Base-by-base conservation (phyloP, 2,113 vertebrate species). In the Megaceryle torquata region DNA sequence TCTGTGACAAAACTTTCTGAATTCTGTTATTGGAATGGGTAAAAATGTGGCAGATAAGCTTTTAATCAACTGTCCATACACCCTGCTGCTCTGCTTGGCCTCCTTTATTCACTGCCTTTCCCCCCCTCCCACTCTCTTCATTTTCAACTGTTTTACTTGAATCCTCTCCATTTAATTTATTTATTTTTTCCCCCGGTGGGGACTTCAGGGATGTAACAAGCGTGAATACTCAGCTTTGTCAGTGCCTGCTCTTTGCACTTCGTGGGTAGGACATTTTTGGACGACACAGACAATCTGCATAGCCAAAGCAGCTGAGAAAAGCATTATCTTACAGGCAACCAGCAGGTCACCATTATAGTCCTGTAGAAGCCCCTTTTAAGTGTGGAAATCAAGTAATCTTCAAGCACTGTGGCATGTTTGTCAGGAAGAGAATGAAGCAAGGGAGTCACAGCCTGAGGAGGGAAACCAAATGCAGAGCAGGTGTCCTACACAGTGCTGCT, bases 261-360 rank as follows among this genome's bases (percentile, higher is more conserved):
- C 25, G 41, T 0, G 0, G 4, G 17, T 5, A 41, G 21, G 37
- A 37, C 63, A 19, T 87, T 41, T 76, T 72, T 50, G 67, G 67
- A 86, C 1, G 8, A 65, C 74, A 65, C 57, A 56, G 56, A 84
- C 68, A 59, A 67, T 16, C 37, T 17, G 26, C 79, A 85, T 54
- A 80, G 63, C 60, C 51, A 31, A 79, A 72, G 75, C 91, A 85
- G 75, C 70, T 74, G 59, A 86, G 19, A 70, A 91, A 93, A 74
- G 59, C 67, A 59, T 79, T 67, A 37, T 82, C 31, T 59, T 69
- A 59, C 26, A 69, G 84, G 59, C 48, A 87, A 68, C n/a, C 65
- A 89, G 57, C 53, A 80, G 69, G 71, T 80, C 63, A 70, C 50
- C 50, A 56, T 74, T 79, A 35, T 37, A 72, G 50, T 64, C n/a